Percentiles rank a stretch among this genome's conserved stretches.
phyloP scores from a whole-genome alignment of 1,140 invertebrate species.

The Orchestia grillus region DNA sequence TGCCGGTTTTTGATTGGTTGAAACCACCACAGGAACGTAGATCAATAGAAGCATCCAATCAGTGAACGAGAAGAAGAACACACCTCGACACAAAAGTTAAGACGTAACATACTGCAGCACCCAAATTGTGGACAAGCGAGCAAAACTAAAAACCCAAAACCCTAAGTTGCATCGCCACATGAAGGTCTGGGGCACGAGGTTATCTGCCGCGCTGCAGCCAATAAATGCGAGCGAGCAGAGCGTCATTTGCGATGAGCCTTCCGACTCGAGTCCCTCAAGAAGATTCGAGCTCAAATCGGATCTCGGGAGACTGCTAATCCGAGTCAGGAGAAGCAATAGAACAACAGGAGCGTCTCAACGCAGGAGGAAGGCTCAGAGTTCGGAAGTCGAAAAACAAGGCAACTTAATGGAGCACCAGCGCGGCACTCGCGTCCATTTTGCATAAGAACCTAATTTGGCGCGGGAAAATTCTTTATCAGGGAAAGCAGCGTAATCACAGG shows the following conservation, averaged over 20 bases:
- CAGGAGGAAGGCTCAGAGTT: not conserved
- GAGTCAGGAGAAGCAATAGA: not conserved
- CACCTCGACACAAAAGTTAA: no score
- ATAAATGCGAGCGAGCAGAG: not conserved
- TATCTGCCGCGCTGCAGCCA: no score
- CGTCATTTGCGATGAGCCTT: no score
- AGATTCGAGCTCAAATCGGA: not conserved
- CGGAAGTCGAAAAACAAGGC: not conserved
- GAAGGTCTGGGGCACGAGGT: no score
- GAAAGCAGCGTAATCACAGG: slow-evolving; percentile 22
- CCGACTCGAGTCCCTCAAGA: not conserved
- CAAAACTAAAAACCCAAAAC: no score
- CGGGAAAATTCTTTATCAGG: slow-evolving; percentile 2
- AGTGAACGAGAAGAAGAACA: no score
- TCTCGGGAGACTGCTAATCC: not conserved
- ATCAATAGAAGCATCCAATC: no score
- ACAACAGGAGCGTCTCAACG: not conserved
- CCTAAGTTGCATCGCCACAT: no score
- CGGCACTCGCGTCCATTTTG: slow-evolving; percentile 1
- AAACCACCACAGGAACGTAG: no score
- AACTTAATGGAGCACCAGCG: not conserved
- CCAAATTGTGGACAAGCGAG: no score
- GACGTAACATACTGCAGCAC: no score
- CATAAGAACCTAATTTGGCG: slow-evolving; percentile 19
- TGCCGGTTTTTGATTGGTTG: no score